phyloP scores from a whole-genome alignment of 2,113 vertebrate species.

The Gadus macrocephalus region DNA sequence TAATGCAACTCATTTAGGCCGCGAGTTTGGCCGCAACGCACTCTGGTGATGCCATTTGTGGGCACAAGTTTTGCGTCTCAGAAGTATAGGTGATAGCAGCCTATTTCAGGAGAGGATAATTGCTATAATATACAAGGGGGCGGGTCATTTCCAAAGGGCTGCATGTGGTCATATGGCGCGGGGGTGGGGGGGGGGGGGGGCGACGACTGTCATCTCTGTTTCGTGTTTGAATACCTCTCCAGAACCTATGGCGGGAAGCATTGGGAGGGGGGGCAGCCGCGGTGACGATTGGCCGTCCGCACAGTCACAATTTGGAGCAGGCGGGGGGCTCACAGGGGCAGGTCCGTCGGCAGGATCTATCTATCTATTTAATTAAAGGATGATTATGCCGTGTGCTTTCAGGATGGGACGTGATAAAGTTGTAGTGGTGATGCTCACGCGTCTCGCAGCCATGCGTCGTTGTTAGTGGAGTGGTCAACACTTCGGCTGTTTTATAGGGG shows the following conservation, averaged over 20 bases:
- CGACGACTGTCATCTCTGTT: not conserved
- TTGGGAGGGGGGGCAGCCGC: not conserved
- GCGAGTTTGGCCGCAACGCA: too few relatives aligned
- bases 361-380: not conserved
- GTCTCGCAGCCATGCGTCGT: constrained; percentile 8
- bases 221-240: not conserved
- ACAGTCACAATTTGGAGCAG: not conserved
- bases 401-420: not conserved
- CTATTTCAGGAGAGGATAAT: not conserved
- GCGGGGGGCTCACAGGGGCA: not conserved
- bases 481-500: constrained; percentile 37
- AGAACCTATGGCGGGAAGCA: not conserved
- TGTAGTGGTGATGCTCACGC: not conserved
- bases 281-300: not conserved
- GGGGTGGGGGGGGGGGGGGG: not conserved
- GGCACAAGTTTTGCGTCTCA: constrained; percentile 44
- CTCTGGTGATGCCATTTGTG: constrained; percentile 33
- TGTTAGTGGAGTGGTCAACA: constrained; percentile 8
- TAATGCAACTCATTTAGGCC: not conserved
- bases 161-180: not conserved
- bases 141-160: constrained; percentile 1
- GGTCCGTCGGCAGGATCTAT: not conserved
- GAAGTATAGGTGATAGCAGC: too few relatives aligned
- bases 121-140: constrained; percentile 1
- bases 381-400: not conserved